A percentile compares a stretch with the other conserved stretches of the same genome.
Evolutionary conservation across 2,797 vertebrate species (phyloP).

Genomic region (Urophycis tenuis): DNA sequence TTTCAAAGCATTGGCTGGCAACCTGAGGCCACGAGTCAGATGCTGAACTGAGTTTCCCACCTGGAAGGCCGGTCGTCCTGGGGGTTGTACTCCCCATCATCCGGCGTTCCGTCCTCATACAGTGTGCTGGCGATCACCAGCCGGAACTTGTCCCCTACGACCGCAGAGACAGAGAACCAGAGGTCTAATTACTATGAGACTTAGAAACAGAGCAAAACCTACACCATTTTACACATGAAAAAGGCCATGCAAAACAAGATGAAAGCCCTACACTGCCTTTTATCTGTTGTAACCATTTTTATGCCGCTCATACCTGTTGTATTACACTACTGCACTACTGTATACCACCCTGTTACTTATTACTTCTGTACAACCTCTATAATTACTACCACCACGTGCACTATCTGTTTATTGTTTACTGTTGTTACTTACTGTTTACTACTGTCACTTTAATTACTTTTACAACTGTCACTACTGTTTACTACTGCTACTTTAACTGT

Average conservation of each 20-base stretch:
- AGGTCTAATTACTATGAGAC: neutral
- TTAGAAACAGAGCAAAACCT: neutral
- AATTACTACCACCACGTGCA: too few species aligned
- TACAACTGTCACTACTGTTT: too few species aligned
- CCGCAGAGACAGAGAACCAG: neutral
- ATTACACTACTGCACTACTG: too few species aligned
- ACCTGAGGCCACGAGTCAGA: neutral
- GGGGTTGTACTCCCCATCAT: conserved; percentile 97
- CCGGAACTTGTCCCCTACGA: conserved; percentile 92
- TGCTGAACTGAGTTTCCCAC: conserved; percentile 51
- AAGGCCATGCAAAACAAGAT: neutral
- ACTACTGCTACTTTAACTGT: too few species aligned
- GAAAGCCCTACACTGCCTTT: neutral
- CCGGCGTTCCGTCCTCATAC: conserved; percentile 94
- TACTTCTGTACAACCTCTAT: too few species aligned
- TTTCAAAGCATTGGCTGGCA: neutral
- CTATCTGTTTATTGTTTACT: too few species aligned
- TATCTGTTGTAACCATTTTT: too few species aligned
- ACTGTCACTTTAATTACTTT: too few species aligned
- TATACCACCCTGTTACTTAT: too few species aligned
- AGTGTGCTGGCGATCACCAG: conserved; percentile 95
- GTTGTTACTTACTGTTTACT: too few species aligned
- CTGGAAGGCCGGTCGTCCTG: conserved; percentile 92
- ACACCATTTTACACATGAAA: neutral
- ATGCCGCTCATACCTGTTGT: too few species aligned